phyloP scores from a whole-genome alignment of 2,113 vertebrate species.

The Protobothrops mucrosquamatus region DNA sequence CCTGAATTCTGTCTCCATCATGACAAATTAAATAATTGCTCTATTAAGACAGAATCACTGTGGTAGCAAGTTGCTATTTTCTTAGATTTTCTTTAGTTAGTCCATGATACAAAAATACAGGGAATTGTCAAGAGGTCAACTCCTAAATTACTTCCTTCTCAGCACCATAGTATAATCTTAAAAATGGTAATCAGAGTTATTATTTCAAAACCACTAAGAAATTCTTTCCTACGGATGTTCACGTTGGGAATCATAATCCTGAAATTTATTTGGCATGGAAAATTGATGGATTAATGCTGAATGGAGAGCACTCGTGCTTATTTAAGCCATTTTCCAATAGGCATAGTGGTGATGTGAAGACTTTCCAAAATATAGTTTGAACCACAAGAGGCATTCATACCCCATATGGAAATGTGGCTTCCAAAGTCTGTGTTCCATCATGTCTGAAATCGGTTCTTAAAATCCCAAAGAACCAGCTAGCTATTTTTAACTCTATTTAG shows the following conservation, averaged over 20 bases:
- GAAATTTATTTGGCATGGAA: background rate
- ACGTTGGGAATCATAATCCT: background rate
- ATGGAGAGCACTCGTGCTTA: background rate
- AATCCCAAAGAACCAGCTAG: background rate
- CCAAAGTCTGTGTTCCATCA: background rate
- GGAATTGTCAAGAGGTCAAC: background rate
- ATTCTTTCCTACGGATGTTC: background rate
- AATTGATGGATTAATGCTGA: background rate
- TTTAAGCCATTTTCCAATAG: background rate
- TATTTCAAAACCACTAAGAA: background rate
- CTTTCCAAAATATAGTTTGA: background rate
- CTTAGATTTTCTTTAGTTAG: background rate
- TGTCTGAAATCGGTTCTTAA: background rate
- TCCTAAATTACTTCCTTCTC: background rate
- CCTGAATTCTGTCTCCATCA: background rate
- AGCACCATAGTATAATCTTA: background rate
- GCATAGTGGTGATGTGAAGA: background rate
- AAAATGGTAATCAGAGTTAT: background rate
- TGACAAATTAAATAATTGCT: background rate
- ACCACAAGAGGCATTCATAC: background rate
- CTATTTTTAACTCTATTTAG: background rate
- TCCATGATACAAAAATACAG: background rate
- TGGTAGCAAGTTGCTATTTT: background rate
- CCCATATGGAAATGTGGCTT: background rate
- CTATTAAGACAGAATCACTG: background rate